Conservation (phyloP, 2,888 invertebrate genomes). For the Prenolepis imparis region DNA sequence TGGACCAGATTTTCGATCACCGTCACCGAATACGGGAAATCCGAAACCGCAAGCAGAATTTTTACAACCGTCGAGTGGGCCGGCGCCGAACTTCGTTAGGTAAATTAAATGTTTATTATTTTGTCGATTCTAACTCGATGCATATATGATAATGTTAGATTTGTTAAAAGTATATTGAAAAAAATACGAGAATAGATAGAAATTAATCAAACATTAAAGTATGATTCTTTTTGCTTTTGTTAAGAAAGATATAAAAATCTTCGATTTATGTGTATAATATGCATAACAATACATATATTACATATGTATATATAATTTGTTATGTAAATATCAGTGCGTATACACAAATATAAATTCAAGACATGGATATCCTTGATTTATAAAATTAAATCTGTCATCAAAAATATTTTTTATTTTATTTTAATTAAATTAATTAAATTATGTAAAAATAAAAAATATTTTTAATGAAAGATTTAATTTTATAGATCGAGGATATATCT, state of each 20-base stretch:
- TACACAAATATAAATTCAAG: background rate
- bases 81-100: slow-evolving; percentile 85
- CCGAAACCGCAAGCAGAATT: slow-evolving; percentile 86
- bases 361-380: background rate
- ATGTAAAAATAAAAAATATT: too few relatives aligned
- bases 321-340: background rate
- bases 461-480: too few relatives aligned
- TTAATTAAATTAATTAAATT: background rate
- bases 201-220: background rate
- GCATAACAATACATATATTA: background rate
- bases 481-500: too few relatives aligned
- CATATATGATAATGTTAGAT: background rate
- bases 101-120: slow-evolving; percentile 44
- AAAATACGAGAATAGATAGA: background rate
- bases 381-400: background rate
- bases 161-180: background rate
- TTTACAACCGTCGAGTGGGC: slow-evolving; percentile 85
- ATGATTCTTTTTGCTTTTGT: background rate
- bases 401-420: background rate
- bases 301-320: background rate
- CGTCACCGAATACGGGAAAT: slow-evolving; percentile 87
- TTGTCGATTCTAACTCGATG: background rate
- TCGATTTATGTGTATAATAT: background rate
- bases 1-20: slow-evolving; percentile 88
- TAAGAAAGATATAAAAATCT: background rate